Evolutionary conservation across 2,113 vertebrate species (phyloP), one percentile per base, ranked within the genome.

Genomic region (Cinclus cinclus): DNA sequence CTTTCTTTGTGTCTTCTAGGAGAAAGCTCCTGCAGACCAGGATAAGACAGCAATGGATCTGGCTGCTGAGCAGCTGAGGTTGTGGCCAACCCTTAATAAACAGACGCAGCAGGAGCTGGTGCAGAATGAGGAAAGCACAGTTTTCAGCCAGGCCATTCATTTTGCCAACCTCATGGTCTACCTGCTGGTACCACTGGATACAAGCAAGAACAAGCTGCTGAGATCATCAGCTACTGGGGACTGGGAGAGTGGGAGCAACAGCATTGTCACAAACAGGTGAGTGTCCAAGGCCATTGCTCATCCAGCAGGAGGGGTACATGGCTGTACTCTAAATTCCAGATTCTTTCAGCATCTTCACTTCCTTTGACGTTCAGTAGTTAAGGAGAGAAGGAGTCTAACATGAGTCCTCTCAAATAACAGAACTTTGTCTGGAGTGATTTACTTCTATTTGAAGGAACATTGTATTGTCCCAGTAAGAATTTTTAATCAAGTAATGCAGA

Each of bases 91-190:
- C 44, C 98, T 99, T 50, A 98, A 97, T 95, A 99, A 99, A 90
- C 98, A 99, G 96, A 98, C 91, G 11, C 99, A 99, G 92, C 98
- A 98, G 79, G 99, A 99, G 96, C 97, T 99, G 68, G 98, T 99
- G 56, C 99, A 99, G 90, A 99, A 98, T 25, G 99, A 99, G 95
- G 99, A 99, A 95, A 99, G 99, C 94, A 99, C 99, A 0, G 99
- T 99, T 91, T 99, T 99, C 97, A 99, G 99, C 96, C 99, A 99
- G 97, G 99, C 99, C 93, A 99, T 99, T 97, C 99, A 99, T 97
- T 99, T 99, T 59, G 98, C 99, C 92, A 99, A 99, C 96, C 99
- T 99, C 93, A 99, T 99, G 99, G 99, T 99, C n/a, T 99, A 99
- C 90, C 96, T 99, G 87, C 97, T 99, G 6, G 99, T 99, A 24